These are phyloP conservation scores for Mizuhopecten yessoensis DNA, from an alignment of 1,140 invertebrate species.

Conservation along the genomic window DNA sequence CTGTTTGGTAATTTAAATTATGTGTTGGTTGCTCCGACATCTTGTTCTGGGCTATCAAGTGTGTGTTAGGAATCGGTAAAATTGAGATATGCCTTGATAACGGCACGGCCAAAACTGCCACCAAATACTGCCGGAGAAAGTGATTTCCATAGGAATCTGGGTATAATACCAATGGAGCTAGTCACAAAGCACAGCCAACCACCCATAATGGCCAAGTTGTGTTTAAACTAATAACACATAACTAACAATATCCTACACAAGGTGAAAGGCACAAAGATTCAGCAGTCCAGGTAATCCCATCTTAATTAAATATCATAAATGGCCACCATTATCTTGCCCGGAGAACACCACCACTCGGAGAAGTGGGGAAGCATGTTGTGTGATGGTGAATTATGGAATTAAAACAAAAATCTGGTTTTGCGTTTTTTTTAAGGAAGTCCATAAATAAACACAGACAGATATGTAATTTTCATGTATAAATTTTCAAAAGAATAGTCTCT, in stretches of 20 bases:
- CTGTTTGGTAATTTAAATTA: slow-evolving; percentile 40
- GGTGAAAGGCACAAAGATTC: neutral
- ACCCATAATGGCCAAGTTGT: slow-evolving; percentile 32
- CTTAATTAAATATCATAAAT: slow-evolving; percentile 36
- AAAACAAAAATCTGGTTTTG: slow-evolving; percentile 9
- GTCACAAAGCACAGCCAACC: slow-evolving; percentile 14
- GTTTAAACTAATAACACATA: slow-evolving; percentile 36
- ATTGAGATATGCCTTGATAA: neutral
- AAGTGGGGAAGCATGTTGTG: neutral
- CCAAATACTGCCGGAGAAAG: neutral
- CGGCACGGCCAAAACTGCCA: neutral
- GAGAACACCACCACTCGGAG: neutral
- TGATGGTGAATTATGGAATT: slow-evolving; percentile 33
- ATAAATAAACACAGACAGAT: neutral
- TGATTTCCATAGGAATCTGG: neutral
- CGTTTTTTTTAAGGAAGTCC: neutral
- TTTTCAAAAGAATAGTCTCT: neutral
- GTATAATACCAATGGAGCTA: neutral
- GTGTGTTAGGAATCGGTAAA: slow-evolving; percentile 16
- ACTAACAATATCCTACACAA: slow-evolving; percentile 25
- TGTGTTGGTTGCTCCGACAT: neutral
- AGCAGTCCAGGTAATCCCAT: slow-evolving; percentile 1
- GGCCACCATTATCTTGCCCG: neutral
- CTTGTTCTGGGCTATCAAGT: neutral
- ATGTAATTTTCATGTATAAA: neutral